Evolutionary conservation across 2,797 vertebrate genomes (phyloP).

Genomic region (Tinamus major): DNA sequence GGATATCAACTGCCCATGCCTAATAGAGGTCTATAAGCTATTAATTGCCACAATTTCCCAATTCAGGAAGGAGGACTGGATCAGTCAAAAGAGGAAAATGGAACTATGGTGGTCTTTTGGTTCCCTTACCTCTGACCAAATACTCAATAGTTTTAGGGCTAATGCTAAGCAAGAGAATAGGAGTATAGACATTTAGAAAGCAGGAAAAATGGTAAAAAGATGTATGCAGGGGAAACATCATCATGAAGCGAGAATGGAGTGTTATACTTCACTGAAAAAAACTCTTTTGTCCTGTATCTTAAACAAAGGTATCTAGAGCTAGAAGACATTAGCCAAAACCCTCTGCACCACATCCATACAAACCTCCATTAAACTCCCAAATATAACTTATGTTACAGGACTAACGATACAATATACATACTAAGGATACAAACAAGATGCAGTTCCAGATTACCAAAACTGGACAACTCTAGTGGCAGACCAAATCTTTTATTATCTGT

Average conservation of each 20-base stretch:
- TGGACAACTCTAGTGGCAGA: not conserved
- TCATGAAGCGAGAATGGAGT: not conserved
- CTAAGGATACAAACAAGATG: not conserved
- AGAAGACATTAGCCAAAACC: not conserved
- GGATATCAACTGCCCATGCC: not conserved
- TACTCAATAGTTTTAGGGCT: not conserved
- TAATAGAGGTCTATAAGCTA: not conserved
- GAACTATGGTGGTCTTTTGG: fast-evolving
- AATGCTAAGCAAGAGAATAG: not conserved
- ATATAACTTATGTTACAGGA: not conserved
- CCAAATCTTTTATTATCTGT: not conserved
- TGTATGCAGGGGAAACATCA: not conserved
- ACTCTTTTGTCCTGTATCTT: not conserved
- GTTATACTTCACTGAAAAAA: not conserved
- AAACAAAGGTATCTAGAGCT: not conserved
- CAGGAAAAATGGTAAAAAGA: not conserved
- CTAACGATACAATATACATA: not conserved
- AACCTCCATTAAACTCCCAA: not conserved
- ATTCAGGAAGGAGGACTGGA: not conserved
- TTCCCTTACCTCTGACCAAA: not conserved
- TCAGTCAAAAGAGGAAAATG: not conserved
- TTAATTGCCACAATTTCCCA: not conserved
- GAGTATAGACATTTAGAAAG: not conserved
- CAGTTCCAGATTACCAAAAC: not conserved
- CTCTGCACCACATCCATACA: not conserved